Conservation (phyloP, 2,113 vertebrate species). For the Brachyhypopomus occidentalis region DNA sequence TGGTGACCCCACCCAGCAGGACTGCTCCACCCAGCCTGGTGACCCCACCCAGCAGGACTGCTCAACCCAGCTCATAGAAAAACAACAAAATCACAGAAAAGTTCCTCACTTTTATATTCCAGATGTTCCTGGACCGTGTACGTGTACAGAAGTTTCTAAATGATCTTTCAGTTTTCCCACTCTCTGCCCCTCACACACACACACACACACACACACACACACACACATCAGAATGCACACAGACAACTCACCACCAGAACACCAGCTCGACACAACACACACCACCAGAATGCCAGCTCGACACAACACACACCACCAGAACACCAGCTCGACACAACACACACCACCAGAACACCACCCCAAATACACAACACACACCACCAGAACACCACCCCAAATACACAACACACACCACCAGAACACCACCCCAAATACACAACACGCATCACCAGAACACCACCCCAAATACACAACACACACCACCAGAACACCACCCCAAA, state of each 20-base stretch:
- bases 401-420: no score
- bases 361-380: conserved; percentile 12
- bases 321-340: not conserved
- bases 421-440: no score
- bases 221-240: conserved; percentile 10
- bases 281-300: not conserved
- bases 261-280: not conserved
- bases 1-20: no score
- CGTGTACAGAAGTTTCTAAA: conserved; percentile 47
- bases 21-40: no score
- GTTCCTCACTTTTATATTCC: not conserved
- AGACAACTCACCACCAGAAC: no score
- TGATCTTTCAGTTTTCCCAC: conserved; percentile 49
- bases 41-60: no score
- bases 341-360: conserved; percentile 47
- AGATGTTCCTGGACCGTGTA: conserved; percentile 7
- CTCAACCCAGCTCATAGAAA: no score
- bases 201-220: conserved; percentile 52
- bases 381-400: no score
- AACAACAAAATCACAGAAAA: no score
- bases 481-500: not conserved
- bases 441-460: not conserved
- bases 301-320: not conserved
- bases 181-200: conserved; percentile 37
- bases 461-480: conserved; percentile 36